phyloP scores from a whole-genome alignment of 2,888 invertebrate genomes.

The Drosophila anomelani region DNA sequence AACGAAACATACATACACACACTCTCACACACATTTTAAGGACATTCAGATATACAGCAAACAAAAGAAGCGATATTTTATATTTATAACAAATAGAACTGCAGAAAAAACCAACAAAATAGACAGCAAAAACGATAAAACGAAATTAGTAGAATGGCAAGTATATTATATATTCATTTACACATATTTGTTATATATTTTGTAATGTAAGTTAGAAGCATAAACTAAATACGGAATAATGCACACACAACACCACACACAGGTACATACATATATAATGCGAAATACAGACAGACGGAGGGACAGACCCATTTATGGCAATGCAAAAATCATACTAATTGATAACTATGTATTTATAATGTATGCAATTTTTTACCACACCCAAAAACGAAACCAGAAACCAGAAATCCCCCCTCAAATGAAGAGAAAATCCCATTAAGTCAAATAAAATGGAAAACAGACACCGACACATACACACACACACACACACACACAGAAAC shows the following conservation, averaged over 20 bases:
- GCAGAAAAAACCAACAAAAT: conserved; percentile 15
- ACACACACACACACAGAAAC: conserved; percentile 40
- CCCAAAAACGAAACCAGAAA: conserved; percentile 41
- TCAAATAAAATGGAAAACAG: conserved; percentile 42
- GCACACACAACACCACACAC: conserved; percentile 30
- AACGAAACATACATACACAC: conserved; percentile 3
- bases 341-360: conserved; percentile 81
- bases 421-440: conserved; percentile 46
- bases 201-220: conserved; percentile 76
- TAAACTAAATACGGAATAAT: conserved; percentile 55
- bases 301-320: conserved; percentile 34
- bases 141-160: conserved; percentile 29
- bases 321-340: conserved; percentile 64
- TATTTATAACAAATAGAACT: conserved; percentile 44
- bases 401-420: neutral
- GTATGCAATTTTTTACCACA: conserved; percentile 78
- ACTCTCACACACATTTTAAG: conserved; percentile 27
- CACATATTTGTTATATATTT: conserved; percentile 77
- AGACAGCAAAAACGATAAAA: conserved; percentile 21
- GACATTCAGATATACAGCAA: conserved; percentile 24
- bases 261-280: conserved; percentile 38
- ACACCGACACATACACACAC: conserved; percentile 34
- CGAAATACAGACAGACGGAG: conserved; percentile 13
- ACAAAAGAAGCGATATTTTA: conserved; percentile 36
- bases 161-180: conserved; percentile 71